Conservation (phyloP, 2,797 vertebrate genomes). For the Momotus momota region DNA sequence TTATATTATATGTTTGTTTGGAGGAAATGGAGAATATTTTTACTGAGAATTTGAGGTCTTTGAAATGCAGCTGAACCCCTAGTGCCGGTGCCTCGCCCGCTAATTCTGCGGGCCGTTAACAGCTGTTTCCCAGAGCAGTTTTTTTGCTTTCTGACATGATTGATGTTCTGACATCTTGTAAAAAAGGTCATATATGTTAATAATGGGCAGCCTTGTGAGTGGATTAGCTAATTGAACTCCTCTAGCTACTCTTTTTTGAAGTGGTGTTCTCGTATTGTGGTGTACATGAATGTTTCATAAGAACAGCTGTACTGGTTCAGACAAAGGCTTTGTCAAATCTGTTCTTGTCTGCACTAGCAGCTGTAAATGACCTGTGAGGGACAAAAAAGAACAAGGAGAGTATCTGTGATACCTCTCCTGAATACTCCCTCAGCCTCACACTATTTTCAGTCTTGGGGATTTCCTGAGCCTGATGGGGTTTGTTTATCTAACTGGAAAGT, state of each 20-base stretch:
- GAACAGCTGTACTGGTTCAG: conserved; percentile 29
- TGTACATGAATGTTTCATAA: conserved; percentile 36
- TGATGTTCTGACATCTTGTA: not conserved
- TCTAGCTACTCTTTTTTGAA: not conserved
- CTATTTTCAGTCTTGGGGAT: not conserved
- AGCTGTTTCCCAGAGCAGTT: not conserved
- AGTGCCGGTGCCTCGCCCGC: not conserved
- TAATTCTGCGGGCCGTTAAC: rapidly evolving
- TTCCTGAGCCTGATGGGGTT: not conserved
- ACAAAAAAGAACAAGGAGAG: not conserved
- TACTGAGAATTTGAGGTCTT: not conserved
- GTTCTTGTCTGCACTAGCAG: not conserved
- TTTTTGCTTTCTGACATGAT: not conserved
- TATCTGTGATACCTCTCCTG: not conserved
- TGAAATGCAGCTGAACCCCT: not conserved
- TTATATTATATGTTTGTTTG: not conserved
- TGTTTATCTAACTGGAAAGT: not conserved
- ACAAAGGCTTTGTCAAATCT: conserved; percentile 4
- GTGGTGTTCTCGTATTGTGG: not conserved
- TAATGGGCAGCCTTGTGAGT: not conserved
- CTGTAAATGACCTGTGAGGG: not conserved
- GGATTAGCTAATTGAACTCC: not conserved
- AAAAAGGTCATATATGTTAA: not conserved
- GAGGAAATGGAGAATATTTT: not conserved
- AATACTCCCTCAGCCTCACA: not conserved